Evolutionary conservation across 2,113 vertebrate species (phyloP).

Genomic region (Accipiter virgatus): DNA sequence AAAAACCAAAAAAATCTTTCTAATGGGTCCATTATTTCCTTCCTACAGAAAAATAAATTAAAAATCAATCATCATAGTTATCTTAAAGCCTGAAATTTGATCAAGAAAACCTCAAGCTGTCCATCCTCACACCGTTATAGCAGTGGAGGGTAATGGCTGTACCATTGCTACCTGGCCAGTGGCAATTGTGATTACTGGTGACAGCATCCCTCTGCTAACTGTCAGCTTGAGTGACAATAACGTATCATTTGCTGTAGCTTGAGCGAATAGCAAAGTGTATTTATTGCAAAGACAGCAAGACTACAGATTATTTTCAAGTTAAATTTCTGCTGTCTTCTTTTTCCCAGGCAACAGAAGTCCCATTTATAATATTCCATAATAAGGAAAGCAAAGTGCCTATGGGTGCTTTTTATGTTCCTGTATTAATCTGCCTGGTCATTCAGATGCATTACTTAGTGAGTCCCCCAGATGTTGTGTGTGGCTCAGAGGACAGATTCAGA

Average conservation of each 20-base stretch:
- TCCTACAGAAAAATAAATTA: neutral
- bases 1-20: neutral
- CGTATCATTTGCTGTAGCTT: neutral
- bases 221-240: neutral
- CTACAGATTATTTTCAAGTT: neutral
- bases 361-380: neutral
- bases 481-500: slow-evolving; percentile 10
- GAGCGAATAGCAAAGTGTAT: neutral
- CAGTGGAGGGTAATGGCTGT: neutral
- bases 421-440: slow-evolving; percentile 36
- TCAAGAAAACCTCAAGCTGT: neutral
- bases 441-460: neutral
- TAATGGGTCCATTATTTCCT: neutral
- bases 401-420: neutral
- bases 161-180: neutral
- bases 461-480: neutral
- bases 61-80: neutral
- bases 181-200: neutral
- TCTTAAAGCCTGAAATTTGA: neutral
- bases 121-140: neutral
- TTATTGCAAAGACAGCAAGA: neutral
- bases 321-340: neutral
- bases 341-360: neutral
- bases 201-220: neutral
- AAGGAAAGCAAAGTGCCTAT: neutral